These are phyloP conservation scores for Erebia ligea DNA, from an alignment of 2,888 invertebrate species.

Conservation along the genomic window DNA sequence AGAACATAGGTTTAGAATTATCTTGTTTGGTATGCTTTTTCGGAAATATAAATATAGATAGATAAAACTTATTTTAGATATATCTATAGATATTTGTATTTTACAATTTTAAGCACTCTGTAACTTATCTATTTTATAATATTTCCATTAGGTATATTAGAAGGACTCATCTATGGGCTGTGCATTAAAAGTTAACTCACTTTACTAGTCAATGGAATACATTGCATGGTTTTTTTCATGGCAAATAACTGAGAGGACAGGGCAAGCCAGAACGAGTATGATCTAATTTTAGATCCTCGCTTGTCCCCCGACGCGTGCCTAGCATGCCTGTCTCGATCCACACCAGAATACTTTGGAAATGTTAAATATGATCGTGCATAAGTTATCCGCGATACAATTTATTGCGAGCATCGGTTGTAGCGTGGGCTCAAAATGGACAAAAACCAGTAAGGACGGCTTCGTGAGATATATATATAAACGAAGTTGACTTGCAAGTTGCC, in stretches of 20 bases:
- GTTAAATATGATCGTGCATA: constrained; percentile 37
- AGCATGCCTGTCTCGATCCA: constrained; percentile 56
- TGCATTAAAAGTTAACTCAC: background rate
- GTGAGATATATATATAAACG: background rate
- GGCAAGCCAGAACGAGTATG: constrained; percentile 57
- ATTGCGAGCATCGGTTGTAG: background rate
- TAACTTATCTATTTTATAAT: too few species aligned
- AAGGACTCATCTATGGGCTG: background rate
- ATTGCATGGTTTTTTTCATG: constrained; percentile 41
- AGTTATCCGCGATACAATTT: constrained; percentile 20
- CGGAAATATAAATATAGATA: too few species aligned
- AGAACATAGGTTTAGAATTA: too few species aligned
- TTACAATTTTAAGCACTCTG: too few species aligned
- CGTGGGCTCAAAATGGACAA: constrained; percentile 2
- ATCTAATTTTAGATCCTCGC: constrained; percentile 70
- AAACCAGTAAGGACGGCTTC: background rate
- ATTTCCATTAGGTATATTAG: background rate
- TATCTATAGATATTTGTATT: too few species aligned
- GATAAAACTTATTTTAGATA: too few species aligned
- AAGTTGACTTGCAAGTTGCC: background rate
- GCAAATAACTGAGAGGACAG: constrained; percentile 47
- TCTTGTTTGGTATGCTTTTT: too few species aligned
- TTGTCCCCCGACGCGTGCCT: constrained; percentile 63
- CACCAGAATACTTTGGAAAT: constrained; percentile 42
- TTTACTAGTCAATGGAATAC: constrained; percentile 2